These are phyloP conservation scores for Pitangus sulphuratus DNA, from an alignment of 2,797 vertebrate genomes.

Conservation along the genomic window DNA sequence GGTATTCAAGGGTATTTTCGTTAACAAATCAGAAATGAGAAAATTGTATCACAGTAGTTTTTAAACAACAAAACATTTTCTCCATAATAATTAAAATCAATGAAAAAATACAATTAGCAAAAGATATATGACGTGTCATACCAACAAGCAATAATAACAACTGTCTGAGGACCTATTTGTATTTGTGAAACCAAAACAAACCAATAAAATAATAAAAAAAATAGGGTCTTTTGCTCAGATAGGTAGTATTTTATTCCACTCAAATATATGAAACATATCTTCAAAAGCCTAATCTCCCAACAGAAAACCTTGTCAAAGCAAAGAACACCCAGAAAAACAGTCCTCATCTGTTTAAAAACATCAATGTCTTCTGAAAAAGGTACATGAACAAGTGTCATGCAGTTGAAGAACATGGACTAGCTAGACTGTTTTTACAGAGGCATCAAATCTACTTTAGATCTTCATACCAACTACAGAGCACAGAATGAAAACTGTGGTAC, in stretches of 20 bases:
- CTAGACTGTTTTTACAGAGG: not conserved
- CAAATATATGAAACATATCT: slow-evolving; percentile 42
- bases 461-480: slow-evolving; percentile 22
- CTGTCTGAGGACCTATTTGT: slow-evolving; percentile 2
- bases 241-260: slow-evolving; percentile 39
- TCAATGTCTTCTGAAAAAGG: not conserved
- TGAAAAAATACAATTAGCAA: not conserved
- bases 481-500: not conserved
- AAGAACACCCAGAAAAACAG: slow-evolving; percentile 22
- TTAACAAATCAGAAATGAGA: not conserved
- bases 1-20: not conserved
- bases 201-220: not conserved
- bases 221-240: not conserved
- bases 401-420: not conserved
- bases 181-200: not conserved
- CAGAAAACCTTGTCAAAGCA: slow-evolving; percentile 17
- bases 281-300: slow-evolving; percentile 38
- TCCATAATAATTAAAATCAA: not conserved
- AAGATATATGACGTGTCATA: not conserved
- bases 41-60: not conserved
- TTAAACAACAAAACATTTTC: not conserved
- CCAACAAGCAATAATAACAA: slow-evolving; percentile 23
- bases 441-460: slow-evolving; percentile 29
- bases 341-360: slow-evolving; percentile 48
- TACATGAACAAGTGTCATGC: not conserved